These are phyloP conservation scores for Trachelus stipa DNA, from an alignment of 2,888 invertebrate species.

Conservation along the genomic window DNA sequence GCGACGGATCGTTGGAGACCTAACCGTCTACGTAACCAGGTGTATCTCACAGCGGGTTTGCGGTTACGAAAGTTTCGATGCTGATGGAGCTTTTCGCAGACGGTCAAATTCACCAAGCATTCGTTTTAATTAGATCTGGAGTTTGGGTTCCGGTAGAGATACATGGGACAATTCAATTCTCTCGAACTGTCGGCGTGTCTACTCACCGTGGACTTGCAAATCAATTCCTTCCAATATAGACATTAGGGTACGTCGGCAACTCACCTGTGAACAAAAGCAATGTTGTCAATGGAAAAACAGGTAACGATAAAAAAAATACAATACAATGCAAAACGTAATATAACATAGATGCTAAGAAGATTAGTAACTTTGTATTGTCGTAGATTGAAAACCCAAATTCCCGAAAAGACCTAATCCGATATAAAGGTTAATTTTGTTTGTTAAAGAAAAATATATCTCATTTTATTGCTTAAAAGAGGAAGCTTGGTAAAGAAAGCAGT, in stretches of 20 bases:
- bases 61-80: neutral
- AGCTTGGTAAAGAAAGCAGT: neutral
- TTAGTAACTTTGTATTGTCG: too few species aligned
- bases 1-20: neutral
- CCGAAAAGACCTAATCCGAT: neutral
- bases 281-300: neutral
- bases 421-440: neutral
- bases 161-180: neutral
- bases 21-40: neutral
- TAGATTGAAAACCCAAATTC: too few species aligned
- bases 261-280: slow-evolving; percentile 25
- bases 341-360: too few species aligned
- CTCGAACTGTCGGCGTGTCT: neutral
- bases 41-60: neutral
- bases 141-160: neutral
- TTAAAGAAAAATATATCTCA: neutral
- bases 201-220: neutral
- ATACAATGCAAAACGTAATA: neutral
- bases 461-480: neutral
- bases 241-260: slow-evolving; percentile 10
- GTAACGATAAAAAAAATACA: neutral
- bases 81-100: neutral
- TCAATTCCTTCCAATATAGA: neutral
- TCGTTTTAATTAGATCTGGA: neutral
- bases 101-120: neutral